Percentiles rank a stretch among this genome's conserved stretches.
phyloP scores from a whole-genome alignment of 2,888 invertebrate genomes.

The Sarcophaga variegata region DNA sequence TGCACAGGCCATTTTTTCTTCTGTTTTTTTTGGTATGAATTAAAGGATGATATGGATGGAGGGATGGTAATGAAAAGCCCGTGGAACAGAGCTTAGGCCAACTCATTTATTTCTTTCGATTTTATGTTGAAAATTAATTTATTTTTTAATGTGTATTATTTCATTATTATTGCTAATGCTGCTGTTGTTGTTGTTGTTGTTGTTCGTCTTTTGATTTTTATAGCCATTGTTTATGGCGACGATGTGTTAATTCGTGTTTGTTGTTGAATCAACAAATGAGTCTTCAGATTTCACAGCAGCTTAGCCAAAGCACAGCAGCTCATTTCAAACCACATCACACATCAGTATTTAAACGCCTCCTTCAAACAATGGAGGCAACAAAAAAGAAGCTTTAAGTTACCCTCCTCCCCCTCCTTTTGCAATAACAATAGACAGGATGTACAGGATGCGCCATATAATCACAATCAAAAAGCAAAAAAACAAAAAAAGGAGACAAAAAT shows the following conservation, averaged over 20 bases:
- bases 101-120: slow-evolving; percentile 39
- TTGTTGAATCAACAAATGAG: slow-evolving; percentile 67
- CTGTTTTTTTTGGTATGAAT: neutral
- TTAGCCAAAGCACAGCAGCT: too few relatives aligned
- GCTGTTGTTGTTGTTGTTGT: too few relatives aligned
- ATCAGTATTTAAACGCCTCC: slow-evolving; percentile 65
- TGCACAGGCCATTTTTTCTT: slow-evolving; percentile 44
- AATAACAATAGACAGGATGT: slow-evolving; percentile 65
- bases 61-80: neutral
- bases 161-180: slow-evolving; percentile 39
- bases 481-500: slow-evolving; percentile 47
- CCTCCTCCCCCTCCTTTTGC: neutral
- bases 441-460: slow-evolving; percentile 70
- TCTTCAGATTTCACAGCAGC: slow-evolving; percentile 28
- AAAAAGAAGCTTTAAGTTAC: neutral
- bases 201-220: neutral
- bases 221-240: neutral
- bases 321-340: neutral
- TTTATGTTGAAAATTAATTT: slow-evolving; percentile 48
- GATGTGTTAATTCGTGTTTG: slow-evolving; percentile 67
- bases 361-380: slow-evolving; percentile 34
- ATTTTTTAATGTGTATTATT: slow-evolving; percentile 34
- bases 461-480: slow-evolving; percentile 12
- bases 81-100: slow-evolving; percentile 26
- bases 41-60: neutral